Percentiles rank a stretch among this genome's conserved stretches.
Evolutionary conservation across 2,797 vertebrate species (phyloP).

Genomic region (Corythornis leucogaster): DNA sequence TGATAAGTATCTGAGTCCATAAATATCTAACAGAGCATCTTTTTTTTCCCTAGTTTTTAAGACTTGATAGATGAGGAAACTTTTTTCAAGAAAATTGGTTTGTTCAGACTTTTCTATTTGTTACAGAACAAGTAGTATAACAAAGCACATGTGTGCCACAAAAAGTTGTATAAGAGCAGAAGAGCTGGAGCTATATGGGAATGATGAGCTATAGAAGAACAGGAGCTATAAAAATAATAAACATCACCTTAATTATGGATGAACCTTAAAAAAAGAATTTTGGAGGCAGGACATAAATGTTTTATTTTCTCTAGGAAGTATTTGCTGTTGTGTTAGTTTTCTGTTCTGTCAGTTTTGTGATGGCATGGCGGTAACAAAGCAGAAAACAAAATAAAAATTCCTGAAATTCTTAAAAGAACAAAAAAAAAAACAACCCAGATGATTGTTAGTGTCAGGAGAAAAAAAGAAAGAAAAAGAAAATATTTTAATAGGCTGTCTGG

Average conservation of each 20-base stretch:
- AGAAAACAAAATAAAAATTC: constrained; percentile 38
- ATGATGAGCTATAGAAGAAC: not conserved
- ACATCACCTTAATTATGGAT: not conserved
- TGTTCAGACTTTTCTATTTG: not conserved
- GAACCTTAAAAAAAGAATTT: not conserved
- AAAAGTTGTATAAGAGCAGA: not conserved
- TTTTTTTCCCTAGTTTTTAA: not conserved
- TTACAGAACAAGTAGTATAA: not conserved
- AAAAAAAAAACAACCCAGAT: constrained; percentile 12
- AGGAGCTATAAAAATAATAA: not conserved
- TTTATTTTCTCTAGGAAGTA: not conserved
- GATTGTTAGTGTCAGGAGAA: constrained; percentile 6
- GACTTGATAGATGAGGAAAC: not conserved
- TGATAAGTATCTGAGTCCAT: not conserved
- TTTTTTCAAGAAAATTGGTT: not conserved
- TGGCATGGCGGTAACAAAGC: not conserved
- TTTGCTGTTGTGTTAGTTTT: not conserved
- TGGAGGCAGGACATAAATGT: not conserved
- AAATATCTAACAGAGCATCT: not conserved
- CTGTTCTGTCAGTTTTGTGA: not conserved
- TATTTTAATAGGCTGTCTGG: constrained; percentile 21
- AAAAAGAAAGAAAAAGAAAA: not conserved
- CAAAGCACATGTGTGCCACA: not conserved
- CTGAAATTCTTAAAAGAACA: constrained; percentile 45
- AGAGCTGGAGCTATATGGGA: not conserved